A percentile compares a stretch with the other conserved stretches of the same genome.
Evolutionary conservation across 2,113 vertebrate species (phyloP).

Genomic region (Perognathus longimembris): DNA sequence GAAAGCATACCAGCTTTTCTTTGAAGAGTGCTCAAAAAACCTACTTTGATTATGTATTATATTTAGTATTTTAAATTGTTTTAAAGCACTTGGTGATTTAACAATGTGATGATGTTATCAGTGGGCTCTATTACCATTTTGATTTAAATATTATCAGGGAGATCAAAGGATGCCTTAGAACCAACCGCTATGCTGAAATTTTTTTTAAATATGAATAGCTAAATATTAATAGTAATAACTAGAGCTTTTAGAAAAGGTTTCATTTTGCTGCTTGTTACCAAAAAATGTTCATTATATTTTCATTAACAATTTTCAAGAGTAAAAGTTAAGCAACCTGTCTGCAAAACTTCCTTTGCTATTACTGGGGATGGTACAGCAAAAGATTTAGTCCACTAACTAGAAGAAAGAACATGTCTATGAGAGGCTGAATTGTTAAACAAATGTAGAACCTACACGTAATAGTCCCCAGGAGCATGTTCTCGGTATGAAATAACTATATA

Average conservation of each 20-base stretch:
- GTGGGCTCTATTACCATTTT: neutral
- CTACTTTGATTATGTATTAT: neutral
- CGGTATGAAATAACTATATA: neutral
- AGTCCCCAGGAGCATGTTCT: neutral
- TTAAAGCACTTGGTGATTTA: neutral
- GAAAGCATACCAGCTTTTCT: no score
- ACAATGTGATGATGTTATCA: neutral
- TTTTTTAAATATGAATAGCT: neutral
- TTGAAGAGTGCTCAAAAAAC: no score
- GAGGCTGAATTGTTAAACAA: neutral
- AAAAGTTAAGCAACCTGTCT: neutral
- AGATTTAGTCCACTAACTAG: neutral
- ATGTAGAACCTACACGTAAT: neutral
- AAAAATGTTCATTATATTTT: neutral
- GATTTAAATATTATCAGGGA: neutral
- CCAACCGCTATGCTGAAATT: neutral
- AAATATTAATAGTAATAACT: slow-evolving; percentile 21
- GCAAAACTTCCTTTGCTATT: neutral
- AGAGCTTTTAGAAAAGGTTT: neutral
- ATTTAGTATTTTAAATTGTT: neutral
- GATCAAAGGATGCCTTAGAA: neutral
- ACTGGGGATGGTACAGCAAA: neutral
- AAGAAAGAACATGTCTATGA: neutral
- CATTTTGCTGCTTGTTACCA: neutral
- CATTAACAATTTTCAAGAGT: neutral